Conservation (phyloP, 2,113 vertebrate genomes). For the Etia nguti region DNA sequence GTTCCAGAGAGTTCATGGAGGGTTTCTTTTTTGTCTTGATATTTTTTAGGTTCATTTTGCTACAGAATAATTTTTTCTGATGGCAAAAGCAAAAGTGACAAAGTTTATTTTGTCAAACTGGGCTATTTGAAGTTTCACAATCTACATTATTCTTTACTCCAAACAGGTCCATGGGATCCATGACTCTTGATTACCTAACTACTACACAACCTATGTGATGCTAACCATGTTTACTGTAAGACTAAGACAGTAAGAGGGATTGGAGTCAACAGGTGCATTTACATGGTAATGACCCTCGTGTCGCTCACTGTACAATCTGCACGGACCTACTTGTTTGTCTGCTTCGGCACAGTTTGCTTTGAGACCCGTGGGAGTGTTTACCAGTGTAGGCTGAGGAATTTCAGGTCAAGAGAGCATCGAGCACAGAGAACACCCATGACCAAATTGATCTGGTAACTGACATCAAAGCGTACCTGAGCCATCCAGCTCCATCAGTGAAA, state of each 20-base stretch:
- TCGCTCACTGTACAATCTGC: conserved; percentile 26
- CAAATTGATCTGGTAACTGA: conserved; percentile 45
- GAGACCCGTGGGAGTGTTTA: conserved; percentile 64
- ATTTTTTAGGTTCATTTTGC: neutral
- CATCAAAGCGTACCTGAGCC: conserved; percentile 54
- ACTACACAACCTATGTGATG: neutral
- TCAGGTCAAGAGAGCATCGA: conserved; percentile 54
- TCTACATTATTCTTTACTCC: neutral
- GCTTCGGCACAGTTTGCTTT: conserved; percentile 51
- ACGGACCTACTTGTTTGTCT: conserved; percentile 45
- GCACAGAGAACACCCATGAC: conserved; percentile 46
- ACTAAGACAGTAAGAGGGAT: neutral
- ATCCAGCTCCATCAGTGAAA: conserved; percentile 5
- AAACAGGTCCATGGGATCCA: neutral
- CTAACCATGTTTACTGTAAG: conserved; percentile 24
- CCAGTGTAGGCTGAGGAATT: conserved; percentile 53
- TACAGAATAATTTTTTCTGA: accelerated
- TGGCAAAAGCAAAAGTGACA: neutral
- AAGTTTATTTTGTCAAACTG: neutral
- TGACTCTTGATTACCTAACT: neutral
- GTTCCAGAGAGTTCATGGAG: neutral
- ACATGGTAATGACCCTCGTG: conserved; percentile 45
- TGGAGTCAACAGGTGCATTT: conserved; percentile 52
- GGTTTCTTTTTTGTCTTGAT: neutral
- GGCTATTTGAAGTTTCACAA: neutral